Percentiles rank a stretch among this genome's conserved stretches.
Evolutionary conservation across 35 echinoderm and acorn worm genomes (phyloP).

Genomic region (Apostichopus californicus): DNA sequence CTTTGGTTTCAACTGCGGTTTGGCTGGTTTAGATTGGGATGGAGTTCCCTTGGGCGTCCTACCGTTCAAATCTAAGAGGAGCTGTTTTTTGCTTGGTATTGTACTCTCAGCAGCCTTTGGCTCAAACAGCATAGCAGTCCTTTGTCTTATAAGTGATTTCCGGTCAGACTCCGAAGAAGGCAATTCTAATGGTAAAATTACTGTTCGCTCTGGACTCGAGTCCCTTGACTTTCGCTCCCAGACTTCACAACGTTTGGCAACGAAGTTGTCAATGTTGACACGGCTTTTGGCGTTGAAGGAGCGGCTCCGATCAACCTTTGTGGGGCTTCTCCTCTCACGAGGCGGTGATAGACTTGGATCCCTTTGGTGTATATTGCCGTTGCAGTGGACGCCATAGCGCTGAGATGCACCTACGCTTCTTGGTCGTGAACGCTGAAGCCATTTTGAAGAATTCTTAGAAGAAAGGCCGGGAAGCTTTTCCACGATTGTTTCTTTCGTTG

Average conservation of each 20-base stretch:
- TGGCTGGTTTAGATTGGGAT: background rate
- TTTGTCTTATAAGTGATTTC: slow-evolving; percentile 32
- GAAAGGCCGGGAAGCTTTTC: slow-evolving; percentile 46
- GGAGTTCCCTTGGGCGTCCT: slow-evolving; percentile 1
- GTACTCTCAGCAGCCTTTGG: slow-evolving; percentile 4
- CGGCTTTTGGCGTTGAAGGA: slow-evolving; percentile 33
- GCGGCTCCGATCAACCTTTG: slow-evolving; percentile 43
- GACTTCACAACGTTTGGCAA: slow-evolving; percentile 42
- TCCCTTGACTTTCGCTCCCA: slow-evolving; percentile 54
- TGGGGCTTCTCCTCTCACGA: background rate
- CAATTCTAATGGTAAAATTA: slow-evolving; percentile 45
- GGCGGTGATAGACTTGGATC: slow-evolving; percentile 46
- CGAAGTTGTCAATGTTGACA: slow-evolving; percentile 28
- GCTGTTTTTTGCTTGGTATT: slow-evolving; percentile 35
- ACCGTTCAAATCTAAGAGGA: slow-evolving; percentile 44
- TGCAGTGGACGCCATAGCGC: slow-evolving; percentile 13
- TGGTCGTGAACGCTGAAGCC: slow-evolving; percentile 14
- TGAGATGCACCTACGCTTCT: slow-evolving; percentile 53
- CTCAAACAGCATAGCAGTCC: slow-evolving; percentile 55
- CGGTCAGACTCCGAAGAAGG: background rate
- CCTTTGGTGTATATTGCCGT: slow-evolving; percentile 11
- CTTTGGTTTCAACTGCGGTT: slow-evolving; percentile 55
- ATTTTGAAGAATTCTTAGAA: background rate
- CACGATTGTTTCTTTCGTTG: slow-evolving; percentile 45
- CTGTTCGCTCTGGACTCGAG: background rate